phyloP scores from a whole-genome alignment of 2,888 invertebrate species.

The Ennomos erosarius region DNA sequence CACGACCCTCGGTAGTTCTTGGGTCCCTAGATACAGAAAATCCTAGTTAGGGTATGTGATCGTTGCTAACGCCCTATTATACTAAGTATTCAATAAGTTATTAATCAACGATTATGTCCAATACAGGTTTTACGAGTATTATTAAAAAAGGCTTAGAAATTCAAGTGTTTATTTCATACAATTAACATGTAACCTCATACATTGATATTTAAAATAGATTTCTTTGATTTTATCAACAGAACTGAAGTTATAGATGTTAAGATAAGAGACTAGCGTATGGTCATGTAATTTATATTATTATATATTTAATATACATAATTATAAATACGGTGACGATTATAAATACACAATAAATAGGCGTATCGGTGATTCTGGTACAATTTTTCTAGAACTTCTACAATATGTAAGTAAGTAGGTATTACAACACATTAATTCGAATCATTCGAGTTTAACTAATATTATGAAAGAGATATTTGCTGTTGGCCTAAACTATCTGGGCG shows the following conservation, averaged over 20 bases:
- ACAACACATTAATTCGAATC: too few species aligned
- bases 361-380: too few species aligned
- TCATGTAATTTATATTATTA: conserved; percentile 17
- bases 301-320: conserved; percentile 35
- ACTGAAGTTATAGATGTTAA: conserved; percentile 52
- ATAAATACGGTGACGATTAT: neutral
- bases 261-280: conserved; percentile 39
- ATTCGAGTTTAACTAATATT: too few species aligned
- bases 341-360: neutral
- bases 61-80: too few species aligned
- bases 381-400: too few species aligned
- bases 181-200: conserved; percentile 79
- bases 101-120: neutral
- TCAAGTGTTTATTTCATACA: conserved; percentile 74
- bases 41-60: too few species aligned
- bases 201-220: conserved; percentile 84
- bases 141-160: conserved; percentile 34
- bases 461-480: too few species aligned
- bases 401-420: too few species aligned
- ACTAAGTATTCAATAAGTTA: too few species aligned
- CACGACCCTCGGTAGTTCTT: too few species aligned
- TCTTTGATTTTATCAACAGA: conserved; percentile 73
- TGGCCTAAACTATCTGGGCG: too few species aligned
- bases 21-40: too few species aligned
- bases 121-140: neutral